Evolutionary conservation across 2,113 vertebrate genomes (phyloP).

Genomic region (Strigops habroptila): DNA sequence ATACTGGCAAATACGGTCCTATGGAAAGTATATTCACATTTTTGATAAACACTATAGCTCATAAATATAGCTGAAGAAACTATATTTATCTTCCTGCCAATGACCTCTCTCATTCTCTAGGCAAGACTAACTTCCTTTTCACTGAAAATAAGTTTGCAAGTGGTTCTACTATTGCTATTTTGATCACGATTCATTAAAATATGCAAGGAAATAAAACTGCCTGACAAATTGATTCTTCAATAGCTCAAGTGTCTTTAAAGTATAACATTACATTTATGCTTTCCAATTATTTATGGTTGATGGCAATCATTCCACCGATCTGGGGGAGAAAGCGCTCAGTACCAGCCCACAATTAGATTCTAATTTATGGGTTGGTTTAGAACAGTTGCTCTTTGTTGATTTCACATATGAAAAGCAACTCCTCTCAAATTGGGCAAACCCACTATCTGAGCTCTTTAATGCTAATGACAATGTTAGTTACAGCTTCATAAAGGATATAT

Average conservation of each 20-base stretch:
- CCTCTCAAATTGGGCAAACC: background rate
- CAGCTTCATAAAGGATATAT: background rate
- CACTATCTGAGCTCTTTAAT: background rate
- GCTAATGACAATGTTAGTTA: background rate
- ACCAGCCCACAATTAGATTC: background rate
- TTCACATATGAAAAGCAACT: background rate
- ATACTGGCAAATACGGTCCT: background rate
- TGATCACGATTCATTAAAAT: background rate
- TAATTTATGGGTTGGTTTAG: background rate
- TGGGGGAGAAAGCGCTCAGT: background rate
- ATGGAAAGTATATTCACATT: background rate
- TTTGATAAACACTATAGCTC: background rate
- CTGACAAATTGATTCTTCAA: background rate
- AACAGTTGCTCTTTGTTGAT: background rate
- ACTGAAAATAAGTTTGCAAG: background rate
- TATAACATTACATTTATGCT: background rate
- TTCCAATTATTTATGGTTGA: slow-evolving; percentile 4
- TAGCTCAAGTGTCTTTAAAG: background rate
- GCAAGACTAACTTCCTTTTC: background rate
- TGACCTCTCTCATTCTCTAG: background rate
- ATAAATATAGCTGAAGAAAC: background rate
- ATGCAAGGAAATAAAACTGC: background rate
- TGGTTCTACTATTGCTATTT: background rate
- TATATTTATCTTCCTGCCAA: background rate
- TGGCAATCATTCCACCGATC: background rate